phyloP scores from a whole-genome alignment of 2,113 vertebrate genomes.

The Phaethornis superciliosus region DNA sequence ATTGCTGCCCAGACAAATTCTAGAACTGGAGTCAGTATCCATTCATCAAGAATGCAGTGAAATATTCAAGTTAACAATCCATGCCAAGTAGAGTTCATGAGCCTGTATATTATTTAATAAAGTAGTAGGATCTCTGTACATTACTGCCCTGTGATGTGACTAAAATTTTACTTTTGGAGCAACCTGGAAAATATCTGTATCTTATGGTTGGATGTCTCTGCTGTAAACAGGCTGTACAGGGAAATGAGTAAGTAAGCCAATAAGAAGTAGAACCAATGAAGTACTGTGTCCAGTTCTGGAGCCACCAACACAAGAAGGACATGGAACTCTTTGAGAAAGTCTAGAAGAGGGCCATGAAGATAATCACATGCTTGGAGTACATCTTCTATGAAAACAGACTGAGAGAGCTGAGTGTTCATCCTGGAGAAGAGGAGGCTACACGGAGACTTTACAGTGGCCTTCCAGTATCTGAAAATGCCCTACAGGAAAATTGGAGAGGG shows the following conservation, averaged over 20 bases:
- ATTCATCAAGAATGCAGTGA: background rate
- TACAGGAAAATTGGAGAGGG: too few species aligned
- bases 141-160: background rate
- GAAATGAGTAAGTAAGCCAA: background rate
- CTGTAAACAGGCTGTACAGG: background rate
- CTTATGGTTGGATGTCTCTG: background rate
- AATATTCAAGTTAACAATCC: background rate
- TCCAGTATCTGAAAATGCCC: too few species aligned
- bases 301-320: too few species aligned
- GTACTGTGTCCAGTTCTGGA: too few species aligned
- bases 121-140: background rate
- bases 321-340: too few species aligned
- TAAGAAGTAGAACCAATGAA: too few species aligned
- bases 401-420: too few species aligned
- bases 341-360: too few species aligned
- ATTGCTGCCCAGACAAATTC: background rate
- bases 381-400: too few species aligned
- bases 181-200: background rate
- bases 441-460: too few species aligned
- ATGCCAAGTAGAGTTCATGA: background rate
- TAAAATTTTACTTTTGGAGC: background rate
- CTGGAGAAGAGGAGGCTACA: too few species aligned
- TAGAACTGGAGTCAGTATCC: background rate
- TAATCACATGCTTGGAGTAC: too few species aligned
- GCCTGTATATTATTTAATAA: background rate